phyloP scores from a whole-genome alignment of 2,113 vertebrate species.

The Hemiprocne comata region DNA sequence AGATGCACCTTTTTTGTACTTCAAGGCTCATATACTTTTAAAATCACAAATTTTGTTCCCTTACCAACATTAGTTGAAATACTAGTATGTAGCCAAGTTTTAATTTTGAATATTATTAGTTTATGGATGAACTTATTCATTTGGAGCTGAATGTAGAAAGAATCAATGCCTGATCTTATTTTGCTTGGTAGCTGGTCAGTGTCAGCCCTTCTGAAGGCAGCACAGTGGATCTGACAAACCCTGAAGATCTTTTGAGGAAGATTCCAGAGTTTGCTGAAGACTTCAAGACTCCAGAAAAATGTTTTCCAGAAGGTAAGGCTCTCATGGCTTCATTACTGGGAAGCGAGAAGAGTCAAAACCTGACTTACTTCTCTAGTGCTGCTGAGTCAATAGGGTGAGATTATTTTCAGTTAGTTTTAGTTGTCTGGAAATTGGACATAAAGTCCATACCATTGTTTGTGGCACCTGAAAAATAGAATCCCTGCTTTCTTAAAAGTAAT shows the following conservation, averaged over 20 bases:
- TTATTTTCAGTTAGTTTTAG: background rate
- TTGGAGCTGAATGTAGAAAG: background rate
- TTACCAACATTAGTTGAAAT: background rate
- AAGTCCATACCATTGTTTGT: background rate
- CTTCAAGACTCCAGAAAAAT: conserved; percentile 86
- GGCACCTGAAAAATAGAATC: background rate
- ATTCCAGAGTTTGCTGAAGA: conserved; percentile 82
- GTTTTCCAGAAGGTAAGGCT: conserved; percentile 89
- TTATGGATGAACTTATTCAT: background rate
- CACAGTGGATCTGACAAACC: conserved; percentile 89
- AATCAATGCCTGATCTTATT: background rate
- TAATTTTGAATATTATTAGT: background rate
- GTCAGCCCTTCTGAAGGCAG: conserved; percentile 90
- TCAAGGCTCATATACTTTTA: background rate
- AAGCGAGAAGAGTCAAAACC: background rate
- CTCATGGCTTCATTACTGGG: background rate
- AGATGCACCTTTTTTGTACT: conserved; percentile 1
- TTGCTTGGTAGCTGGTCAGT: conserved; percentile 58
- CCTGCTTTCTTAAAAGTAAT: background rate
- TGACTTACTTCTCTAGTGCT: background rate
- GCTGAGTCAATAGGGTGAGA: background rate
- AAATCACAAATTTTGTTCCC: background rate
- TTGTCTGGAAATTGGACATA: background rate
- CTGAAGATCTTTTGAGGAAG: conserved; percentile 83
- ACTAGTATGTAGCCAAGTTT: background rate